These are phyloP conservation scores for Rhodophaea formosa DNA, from an alignment of 2,888 invertebrate genomes.

Conservation along the genomic window DNA sequence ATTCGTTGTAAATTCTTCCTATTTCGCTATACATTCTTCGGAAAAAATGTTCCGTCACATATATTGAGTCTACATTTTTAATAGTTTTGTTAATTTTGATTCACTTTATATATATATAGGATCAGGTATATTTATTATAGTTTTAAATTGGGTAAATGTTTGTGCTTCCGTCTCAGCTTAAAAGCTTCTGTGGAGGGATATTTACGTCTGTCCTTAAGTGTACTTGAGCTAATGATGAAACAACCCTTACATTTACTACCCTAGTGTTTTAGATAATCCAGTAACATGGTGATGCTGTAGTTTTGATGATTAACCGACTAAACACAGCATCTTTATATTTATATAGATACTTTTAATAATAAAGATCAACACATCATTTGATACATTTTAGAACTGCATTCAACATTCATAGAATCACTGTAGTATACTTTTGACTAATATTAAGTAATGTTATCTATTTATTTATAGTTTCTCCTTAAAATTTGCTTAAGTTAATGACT, in stretches of 20 bases:
- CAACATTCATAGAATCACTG: conserved; percentile 8
- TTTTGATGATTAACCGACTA: conserved; percentile 8
- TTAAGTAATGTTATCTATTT: conserved; percentile 2
- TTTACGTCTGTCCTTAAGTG: conserved; percentile 55
- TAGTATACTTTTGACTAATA: conserved; percentile 15
- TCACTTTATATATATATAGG: conserved; percentile 11
- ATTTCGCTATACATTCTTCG: neutral
- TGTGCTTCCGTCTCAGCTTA: conserved; percentile 50
- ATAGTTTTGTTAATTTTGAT: neutral
- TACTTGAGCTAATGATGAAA: conserved; percentile 34
- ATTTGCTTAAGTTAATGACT: neutral
- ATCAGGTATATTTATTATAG: neutral
- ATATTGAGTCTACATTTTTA: neutral
- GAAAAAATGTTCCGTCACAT: neutral
- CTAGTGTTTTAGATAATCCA: conserved; percentile 19
- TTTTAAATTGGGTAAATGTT: conserved; percentile 29
- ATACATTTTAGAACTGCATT: conserved; percentile 19
- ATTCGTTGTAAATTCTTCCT: neutral
- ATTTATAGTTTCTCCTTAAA: conserved; percentile 1
- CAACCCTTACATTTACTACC: conserved; percentile 14
- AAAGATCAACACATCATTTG: conserved; percentile 14
- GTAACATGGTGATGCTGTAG: conserved; percentile 14
- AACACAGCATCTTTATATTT: conserved; percentile 13
- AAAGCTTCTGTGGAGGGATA: conserved; percentile 34
- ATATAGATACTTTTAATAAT: conserved; percentile 3